Conservation (phyloP, 2,888 invertebrate genomes). For the Apoderus coryli region DNA sequence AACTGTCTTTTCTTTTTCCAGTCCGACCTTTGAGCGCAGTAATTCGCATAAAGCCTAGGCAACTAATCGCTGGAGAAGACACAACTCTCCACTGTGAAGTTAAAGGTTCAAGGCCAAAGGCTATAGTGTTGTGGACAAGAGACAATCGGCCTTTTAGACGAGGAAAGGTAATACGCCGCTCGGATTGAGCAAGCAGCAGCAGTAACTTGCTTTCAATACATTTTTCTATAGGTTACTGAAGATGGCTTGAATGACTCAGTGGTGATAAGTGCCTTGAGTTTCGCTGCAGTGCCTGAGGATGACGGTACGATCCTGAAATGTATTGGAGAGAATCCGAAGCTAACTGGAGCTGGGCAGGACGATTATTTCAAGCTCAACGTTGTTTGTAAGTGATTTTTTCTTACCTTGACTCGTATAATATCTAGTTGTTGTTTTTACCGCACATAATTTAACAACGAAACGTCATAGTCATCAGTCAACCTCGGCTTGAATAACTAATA, state of each 20-base stretch:
- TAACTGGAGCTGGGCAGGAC: constrained; percentile 61
- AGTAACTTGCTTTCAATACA: too few species aligned
- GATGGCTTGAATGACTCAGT: constrained; percentile 49
- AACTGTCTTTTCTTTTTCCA: constrained; percentile 32
- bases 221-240: constrained; percentile 40
- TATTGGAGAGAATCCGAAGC: constrained; percentile 68
- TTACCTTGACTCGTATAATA: background rate
- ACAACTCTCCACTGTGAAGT: constrained; percentile 71
- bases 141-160: constrained; percentile 63
- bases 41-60: constrained; percentile 60
- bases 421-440: background rate
- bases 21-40: constrained; percentile 68
- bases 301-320: constrained; percentile 73
- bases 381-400: constrained; percentile 58
- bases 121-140: constrained; percentile 72
- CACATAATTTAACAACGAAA: too few species aligned
- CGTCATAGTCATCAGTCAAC: too few species aligned
- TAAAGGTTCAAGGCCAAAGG: constrained; percentile 73
- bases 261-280: constrained; percentile 62
- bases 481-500: too few species aligned
- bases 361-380: constrained; percentile 73
- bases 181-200: too few species aligned
- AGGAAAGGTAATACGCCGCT: constrained; percentile 67
- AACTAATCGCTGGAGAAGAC: constrained; percentile 64
- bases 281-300: constrained; percentile 72